Conservation (phyloP, 2,797 vertebrate genomes). For the Molossus molossus region DNA sequence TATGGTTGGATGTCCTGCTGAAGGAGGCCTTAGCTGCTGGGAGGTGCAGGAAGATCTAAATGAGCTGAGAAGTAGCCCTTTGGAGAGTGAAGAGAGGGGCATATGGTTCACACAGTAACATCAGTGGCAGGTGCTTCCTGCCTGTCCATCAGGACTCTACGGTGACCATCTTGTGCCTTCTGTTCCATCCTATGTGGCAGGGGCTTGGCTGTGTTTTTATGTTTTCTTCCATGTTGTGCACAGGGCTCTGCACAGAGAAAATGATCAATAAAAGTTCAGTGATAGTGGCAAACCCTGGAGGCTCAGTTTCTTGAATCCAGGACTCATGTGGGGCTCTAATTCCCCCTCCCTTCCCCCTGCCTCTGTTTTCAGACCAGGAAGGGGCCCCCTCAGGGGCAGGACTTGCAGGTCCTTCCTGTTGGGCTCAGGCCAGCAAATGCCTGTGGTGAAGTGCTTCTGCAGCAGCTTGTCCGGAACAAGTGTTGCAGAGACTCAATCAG, state of each 20-base stretch:
- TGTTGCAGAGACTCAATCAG: neutral
- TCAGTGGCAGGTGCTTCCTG: neutral
- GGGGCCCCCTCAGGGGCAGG: neutral
- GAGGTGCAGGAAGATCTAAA: neutral
- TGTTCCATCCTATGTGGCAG: neutral
- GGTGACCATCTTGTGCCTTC: neutral
- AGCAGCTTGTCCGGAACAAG: neutral
- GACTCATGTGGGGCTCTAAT: neutral
- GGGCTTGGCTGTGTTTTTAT: neutral
- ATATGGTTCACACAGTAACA: neutral
- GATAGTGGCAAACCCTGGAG: neutral
- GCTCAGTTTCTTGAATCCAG: neutral
- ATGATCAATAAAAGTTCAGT: constrained; percentile 64
- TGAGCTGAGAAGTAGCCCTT: neutral
- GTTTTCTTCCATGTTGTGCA: neutral
- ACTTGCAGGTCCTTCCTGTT: neutral
- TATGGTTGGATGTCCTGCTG: neutral
- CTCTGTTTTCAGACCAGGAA: too few relatives aligned
- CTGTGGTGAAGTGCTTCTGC: neutral
- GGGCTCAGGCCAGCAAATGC: neutral
- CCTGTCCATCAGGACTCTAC: neutral
- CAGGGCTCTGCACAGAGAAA: neutral
- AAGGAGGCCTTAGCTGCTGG: neutral
- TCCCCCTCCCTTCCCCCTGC: too few relatives aligned
- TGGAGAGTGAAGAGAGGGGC: neutral